A percentile compares a stretch with the other conserved stretches of the same genome.
Conservation (phyloP, 2,797 vertebrate species). For the Gymnopithys bicolor region DNA sequence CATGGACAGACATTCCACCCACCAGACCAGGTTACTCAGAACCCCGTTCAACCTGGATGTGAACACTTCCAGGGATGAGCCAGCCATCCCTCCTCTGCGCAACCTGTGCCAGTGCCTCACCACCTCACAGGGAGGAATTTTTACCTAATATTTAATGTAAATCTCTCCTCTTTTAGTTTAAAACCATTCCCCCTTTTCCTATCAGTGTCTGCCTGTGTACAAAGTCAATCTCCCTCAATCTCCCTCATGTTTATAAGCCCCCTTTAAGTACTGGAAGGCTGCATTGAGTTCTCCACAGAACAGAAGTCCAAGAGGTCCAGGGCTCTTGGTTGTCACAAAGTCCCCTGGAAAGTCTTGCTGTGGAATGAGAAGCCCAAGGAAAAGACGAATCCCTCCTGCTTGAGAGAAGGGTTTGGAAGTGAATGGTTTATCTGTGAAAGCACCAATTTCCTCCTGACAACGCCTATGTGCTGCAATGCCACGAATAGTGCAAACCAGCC, state of each 20-base stretch:
- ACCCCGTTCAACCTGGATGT: not conserved
- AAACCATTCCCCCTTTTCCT: not conserved
- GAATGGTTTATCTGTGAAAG: not conserved
- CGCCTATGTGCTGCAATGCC: not conserved
- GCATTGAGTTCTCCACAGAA: not conserved
- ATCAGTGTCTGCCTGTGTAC: not conserved
- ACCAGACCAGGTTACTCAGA: not conserved
- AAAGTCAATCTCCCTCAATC: not conserved
- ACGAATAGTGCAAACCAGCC: not conserved
- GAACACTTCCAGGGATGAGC: too few relatives aligned
- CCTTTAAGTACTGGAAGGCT: not conserved
- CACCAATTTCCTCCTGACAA: not conserved
- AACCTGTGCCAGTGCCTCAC: not conserved
- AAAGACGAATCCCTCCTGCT: not conserved
- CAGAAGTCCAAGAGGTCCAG: too few relatives aligned
- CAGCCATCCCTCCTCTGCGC: not conserved
- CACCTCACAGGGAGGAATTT: not conserved
- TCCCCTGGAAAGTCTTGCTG: not conserved
- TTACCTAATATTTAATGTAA: not conserved
- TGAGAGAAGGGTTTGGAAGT: not conserved
- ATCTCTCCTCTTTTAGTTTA: not conserved
- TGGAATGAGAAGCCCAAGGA: not conserved
- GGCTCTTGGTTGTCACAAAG: not conserved
- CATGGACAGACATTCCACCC: not conserved
- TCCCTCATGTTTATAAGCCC: not conserved